phyloP scores from a whole-genome alignment of 2,113 vertebrate genomes.

The Ariopsis seemanni region DNA sequence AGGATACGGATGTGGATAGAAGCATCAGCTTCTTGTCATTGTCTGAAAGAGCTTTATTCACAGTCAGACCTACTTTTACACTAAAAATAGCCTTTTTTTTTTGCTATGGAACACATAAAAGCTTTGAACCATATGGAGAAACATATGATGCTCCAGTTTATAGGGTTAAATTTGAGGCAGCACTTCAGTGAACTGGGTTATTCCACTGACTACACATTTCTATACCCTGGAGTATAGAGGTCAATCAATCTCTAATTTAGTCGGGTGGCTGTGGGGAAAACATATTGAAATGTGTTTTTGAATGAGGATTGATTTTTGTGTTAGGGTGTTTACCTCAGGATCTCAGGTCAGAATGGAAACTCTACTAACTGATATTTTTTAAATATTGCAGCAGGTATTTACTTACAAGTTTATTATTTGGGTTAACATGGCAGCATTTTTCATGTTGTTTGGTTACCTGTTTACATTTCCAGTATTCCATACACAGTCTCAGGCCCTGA shows the following conservation, averaged over 20 bases:
- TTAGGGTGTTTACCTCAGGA: background rate
- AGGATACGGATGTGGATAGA: conserved; percentile 2
- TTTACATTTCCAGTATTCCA: background rate
- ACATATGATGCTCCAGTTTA: background rate
- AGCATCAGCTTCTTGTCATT: background rate
- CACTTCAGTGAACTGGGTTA: background rate
- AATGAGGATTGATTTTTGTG: no score
- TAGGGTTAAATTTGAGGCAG: background rate
- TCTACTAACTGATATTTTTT: background rate
- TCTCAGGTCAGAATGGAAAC: conserved; percentile 13
- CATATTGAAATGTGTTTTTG: background rate
- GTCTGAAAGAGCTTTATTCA: background rate
- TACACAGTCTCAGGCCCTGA: background rate
- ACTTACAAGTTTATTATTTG: background rate
- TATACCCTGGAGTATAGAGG: background rate
- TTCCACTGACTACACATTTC: background rate
- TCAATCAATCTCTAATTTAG: conserved; percentile 1
- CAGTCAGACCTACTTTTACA: background rate
- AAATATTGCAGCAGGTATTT: background rate
- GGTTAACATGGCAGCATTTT: background rate
- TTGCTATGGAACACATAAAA: background rate
- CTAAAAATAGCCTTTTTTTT: background rate
- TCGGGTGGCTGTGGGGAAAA: background rate
- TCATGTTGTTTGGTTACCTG: background rate
- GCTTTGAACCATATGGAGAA: background rate